Percentiles rank a stretch among this genome's conserved stretches.
These are phyloP conservation scores for Megalonaias nervosa DNA, from an alignment of 1,140 invertebrate species.

Conservation along the genomic window DNA sequence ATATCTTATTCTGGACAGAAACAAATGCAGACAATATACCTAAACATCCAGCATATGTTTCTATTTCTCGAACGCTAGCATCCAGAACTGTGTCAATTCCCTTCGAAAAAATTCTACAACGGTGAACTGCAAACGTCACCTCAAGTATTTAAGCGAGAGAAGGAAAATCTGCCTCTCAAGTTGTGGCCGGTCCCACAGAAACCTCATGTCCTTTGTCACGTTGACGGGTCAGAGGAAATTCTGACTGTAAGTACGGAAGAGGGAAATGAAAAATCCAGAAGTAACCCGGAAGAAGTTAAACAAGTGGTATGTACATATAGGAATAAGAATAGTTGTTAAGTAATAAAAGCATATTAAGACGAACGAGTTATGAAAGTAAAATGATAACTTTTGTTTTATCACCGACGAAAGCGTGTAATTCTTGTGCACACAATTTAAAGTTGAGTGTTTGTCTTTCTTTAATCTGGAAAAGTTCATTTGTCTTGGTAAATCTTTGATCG, in stretches of 20 bases:
- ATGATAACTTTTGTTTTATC: too few relatives aligned
- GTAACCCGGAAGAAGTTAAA: constrained; percentile 32
- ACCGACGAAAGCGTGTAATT: too few relatives aligned
- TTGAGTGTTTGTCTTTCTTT: too few relatives aligned
- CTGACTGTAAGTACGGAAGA: constrained; percentile 43
- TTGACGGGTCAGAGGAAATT: constrained; percentile 48
- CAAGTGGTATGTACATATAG: constrained; percentile 39
- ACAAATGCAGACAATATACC: too few relatives aligned
- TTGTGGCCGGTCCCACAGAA: constrained; percentile 34
- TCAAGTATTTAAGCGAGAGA: not conserved
- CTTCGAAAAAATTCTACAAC: constrained; percentile 59
- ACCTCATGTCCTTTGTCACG: constrained; percentile 46
- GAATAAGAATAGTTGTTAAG: not conserved
- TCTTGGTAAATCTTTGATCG: too few relatives aligned
- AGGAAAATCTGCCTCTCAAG: not conserved
- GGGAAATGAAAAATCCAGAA: constrained; percentile 45
- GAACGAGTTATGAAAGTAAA: too few relatives aligned
- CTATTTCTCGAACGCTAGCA: constrained; percentile 43
- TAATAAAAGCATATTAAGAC: too few relatives aligned
- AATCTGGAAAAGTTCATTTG: too few relatives aligned
- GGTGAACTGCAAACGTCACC: constrained; percentile 38
- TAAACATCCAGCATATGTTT: not conserved
- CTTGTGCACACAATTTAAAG: too few relatives aligned
- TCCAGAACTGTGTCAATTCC: constrained; percentile 58
- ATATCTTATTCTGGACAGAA: too few relatives aligned